phyloP scores from a whole-genome alignment of 2,888 invertebrate species.

The Heliconius hortense region DNA sequence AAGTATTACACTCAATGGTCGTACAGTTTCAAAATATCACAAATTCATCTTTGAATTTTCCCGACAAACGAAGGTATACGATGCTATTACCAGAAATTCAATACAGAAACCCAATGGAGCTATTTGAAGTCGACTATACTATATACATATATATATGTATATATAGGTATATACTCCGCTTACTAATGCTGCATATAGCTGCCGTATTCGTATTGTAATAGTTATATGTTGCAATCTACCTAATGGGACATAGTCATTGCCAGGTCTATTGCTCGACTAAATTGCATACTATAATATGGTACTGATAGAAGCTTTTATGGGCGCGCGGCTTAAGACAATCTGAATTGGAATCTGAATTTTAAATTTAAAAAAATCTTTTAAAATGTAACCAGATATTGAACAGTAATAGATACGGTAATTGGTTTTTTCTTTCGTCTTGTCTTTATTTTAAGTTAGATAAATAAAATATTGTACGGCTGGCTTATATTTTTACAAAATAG shows the following conservation, averaged over 20 bases:
- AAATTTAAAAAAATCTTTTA: neutral
- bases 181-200: constrained; percentile 34
- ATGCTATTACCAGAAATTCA: constrained; percentile 42
- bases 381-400: neutral
- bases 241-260: constrained; percentile 29
- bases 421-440: neutral
- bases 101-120: constrained; percentile 38
- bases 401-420: neutral
- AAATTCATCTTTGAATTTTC: constrained; percentile 41
- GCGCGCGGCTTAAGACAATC: constrained; percentile 16
- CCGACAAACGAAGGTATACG: constrained; percentile 43
- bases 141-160: constrained; percentile 28
- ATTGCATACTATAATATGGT: constrained; percentile 16
- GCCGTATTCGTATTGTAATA: constrained; percentile 31
- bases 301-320: constrained; percentile 10
- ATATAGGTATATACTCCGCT: constrained; percentile 30
- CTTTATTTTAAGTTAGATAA: too few species aligned
- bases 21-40: constrained; percentile 33
- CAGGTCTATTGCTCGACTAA: constrained; percentile 22
- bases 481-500: too few species aligned
- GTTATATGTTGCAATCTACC: constrained; percentile 28
- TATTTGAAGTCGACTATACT: constrained; percentile 33
- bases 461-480: too few species aligned
- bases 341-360: constrained; percentile 8
- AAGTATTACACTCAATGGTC: constrained; percentile 11